Evolutionary conservation across 2,797 vertebrate species (phyloP), one percentile per base, ranked within the genome.

Genomic region (Hoplostethus atlanticus): DNA sequence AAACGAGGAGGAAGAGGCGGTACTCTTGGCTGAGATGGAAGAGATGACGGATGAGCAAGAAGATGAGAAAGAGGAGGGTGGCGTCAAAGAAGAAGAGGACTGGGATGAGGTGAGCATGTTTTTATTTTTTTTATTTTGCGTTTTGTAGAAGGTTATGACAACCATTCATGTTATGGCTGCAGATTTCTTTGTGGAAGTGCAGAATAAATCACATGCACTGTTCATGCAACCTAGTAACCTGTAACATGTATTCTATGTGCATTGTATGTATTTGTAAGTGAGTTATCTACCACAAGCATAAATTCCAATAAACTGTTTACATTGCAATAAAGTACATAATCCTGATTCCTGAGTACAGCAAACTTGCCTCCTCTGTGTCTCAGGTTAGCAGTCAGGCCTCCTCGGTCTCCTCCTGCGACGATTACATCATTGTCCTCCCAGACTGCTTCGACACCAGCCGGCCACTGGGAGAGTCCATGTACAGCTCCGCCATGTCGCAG

Each of bases 391-490:
- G 97, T 87, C 96, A 98, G 89, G 94, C 90, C n/a, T 98, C 97
- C 38, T 98, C 96, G 0, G 86, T 94, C 34, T 97, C 97, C 21
- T 97, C 97, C 25, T 88, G 90, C 3, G 98, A 99, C 60, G 98
- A 99, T 84, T 98, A 97, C 83, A 96, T 98, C 85, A 96, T 99
- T 6, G 95, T 99, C 84, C 95, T 99, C 64, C 98, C 98, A 0
- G 98, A 99, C 91, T 99, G 98, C 92, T 99, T 99, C 46, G 98
- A 99, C 90, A 99, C 96, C 73, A 97, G 95, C 76, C 96, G 97
- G 46, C 98, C 98, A 5, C 90, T 99, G 63, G 96, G 95, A 16
- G 96, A 98, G 79, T 99, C 97, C 69, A 96, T 97, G 96, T 98
- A 98, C 64, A 97, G 96, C 88, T 98, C 97, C 0, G 95, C 97